Base-by-base conservation (phyloP, 2,888 invertebrate genomes). In the Cataglyphis rosenhaueri region DNA sequence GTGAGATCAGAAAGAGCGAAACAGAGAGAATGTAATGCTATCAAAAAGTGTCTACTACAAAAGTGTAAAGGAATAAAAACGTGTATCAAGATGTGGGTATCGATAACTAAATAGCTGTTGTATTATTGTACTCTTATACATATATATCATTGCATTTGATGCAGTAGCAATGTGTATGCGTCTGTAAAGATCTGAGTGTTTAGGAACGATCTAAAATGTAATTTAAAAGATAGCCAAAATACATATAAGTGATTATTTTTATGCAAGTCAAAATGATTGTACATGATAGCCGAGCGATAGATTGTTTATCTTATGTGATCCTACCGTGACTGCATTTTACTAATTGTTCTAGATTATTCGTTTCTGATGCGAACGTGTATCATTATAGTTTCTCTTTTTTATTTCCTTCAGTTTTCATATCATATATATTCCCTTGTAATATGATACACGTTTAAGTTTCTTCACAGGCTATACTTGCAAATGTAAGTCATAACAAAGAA, bases 101-200 rank as follows among this genome's bases (percentile, higher is more conserved):
- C 85, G 87, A 86, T 92, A 92, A 92, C 88, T 86, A 87, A 87
- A 87, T 91, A 90, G 86, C 88, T 90, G 90, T 85, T 88, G 89
- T 87, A 91, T 89, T 86, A 89, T 90, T 88, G 86, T 87, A 85
- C 84, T 87, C 89, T 84, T 88, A 81, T 78, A 70, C 76, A 79
- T 32, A 52, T 66, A 76, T 41, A 62, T 12, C 74, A 85, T 83
- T 88, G 82, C 89, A 87, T 88, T 79, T 71, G 83, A 87, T 90
- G 88, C 88, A 87, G 88, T 88, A 78, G 78, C 89, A 91, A 88
- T 88, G 88, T 86, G 88, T 90, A 89, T 86, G 88, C 88, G 88
- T 88, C 89, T 90, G 88, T 89, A 90, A 90, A 90, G 88, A 88
- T 92, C 90, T 92, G 91, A 91, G 85, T 91, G 91, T 92, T 90